These are phyloP conservation scores for Cydia pomonella DNA, from an alignment of 1,140 invertebrate genomes.

Conservation along the genomic window DNA sequence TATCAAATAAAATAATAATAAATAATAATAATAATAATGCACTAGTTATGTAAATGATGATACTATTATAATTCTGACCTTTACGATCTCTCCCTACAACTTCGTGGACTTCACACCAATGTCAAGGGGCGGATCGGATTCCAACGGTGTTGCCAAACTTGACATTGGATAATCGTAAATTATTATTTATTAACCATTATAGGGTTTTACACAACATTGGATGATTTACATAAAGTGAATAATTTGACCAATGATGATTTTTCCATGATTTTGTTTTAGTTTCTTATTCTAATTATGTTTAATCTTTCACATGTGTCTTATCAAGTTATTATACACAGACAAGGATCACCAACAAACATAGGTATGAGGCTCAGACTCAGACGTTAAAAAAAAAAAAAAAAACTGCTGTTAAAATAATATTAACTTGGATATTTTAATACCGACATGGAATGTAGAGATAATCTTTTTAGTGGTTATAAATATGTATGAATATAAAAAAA, in stretches of 20 bases:
- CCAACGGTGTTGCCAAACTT: background rate
- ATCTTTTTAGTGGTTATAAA: no score
- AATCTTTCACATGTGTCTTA: background rate
- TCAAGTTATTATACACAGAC: no score
- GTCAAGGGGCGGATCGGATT: constrained; percentile 12
- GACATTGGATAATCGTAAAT: background rate
- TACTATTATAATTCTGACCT: background rate
- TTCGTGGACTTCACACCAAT: background rate
- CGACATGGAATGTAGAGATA: no score
- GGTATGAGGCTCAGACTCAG: no score
- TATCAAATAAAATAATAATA: no score
- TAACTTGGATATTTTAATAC: no score
- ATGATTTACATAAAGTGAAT: background rate
- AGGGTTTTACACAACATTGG: background rate
- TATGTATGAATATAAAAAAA: no score
- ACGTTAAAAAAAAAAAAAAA: no score
- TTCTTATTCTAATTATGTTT: background rate
- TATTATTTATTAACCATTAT: background rate
- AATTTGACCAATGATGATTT: background rate
- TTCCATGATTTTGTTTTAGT: background rate
- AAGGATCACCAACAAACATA: no score
- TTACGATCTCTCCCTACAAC: background rate
- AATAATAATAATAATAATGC: no score
- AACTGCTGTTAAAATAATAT: no score
- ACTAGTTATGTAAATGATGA: constrained; percentile 6